Percentiles rank a stretch among this genome's conserved stretches.
Conservation (phyloP, 2,888 invertebrate genomes). For the Dromius quadrimaculatus region DNA sequence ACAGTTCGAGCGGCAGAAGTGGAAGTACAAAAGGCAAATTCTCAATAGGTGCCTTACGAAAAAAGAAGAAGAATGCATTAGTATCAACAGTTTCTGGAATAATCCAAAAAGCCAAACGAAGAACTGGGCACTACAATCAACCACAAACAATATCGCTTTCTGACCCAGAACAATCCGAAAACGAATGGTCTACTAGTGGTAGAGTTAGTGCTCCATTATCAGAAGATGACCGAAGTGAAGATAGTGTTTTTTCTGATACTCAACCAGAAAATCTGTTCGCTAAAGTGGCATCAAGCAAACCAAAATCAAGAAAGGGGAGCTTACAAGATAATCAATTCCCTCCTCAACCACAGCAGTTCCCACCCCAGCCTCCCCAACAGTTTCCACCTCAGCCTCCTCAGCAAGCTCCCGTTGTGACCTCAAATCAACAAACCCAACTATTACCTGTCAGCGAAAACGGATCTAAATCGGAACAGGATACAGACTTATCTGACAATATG, state of each 20-base stretch:
- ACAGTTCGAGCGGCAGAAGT: constrained; percentile 60
- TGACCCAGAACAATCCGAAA: constrained; percentile 83
- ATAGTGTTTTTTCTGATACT: constrained; percentile 75
- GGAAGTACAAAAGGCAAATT: constrained; percentile 55
- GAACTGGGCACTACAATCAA: constrained; percentile 72
- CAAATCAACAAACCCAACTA: constrained; percentile 53
- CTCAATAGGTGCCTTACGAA: constrained; percentile 63
- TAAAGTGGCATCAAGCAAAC: constrained; percentile 68
- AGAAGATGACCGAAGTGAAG: constrained; percentile 75
- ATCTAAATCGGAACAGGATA: constrained; percentile 63
- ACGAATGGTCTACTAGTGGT: constrained; percentile 73
- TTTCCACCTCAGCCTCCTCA: constrained; percentile 53
- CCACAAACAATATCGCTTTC: constrained; percentile 75
- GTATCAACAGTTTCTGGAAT: constrained; percentile 88
- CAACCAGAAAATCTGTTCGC: constrained; percentile 74
- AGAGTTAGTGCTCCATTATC: constrained; percentile 79
- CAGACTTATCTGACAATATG: constrained; percentile 72
- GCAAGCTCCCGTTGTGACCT: constrained; percentile 54
- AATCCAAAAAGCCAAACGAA: constrained; percentile 85
- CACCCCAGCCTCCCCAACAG: constrained; percentile 58
- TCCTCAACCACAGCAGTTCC: constrained; percentile 68
- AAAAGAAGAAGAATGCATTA: constrained; percentile 84
- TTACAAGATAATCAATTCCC: constrained; percentile 68
- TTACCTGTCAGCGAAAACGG: constrained; percentile 54
- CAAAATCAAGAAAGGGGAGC: constrained; percentile 64